Conservation (phyloP, 2,797 vertebrate species). For the Nothura maculosa region DNA sequence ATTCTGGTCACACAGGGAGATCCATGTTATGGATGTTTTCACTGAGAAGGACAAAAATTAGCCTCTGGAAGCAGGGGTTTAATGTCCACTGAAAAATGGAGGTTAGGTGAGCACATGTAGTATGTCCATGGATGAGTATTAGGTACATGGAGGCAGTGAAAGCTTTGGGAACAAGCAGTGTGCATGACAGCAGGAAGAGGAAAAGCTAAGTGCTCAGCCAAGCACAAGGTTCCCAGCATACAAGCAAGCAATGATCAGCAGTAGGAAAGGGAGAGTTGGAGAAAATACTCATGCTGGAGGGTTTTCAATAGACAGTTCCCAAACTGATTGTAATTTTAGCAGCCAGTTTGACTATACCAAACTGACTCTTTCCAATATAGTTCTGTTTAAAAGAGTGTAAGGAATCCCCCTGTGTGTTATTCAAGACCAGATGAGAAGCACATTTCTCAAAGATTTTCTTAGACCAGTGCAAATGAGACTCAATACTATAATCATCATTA, state of each 20-base stretch:
- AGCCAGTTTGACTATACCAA: conserved; percentile 34
- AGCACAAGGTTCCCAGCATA: background rate
- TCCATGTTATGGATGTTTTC: background rate
- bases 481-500: background rate
- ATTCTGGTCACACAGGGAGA: background rate
- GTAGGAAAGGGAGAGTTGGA: background rate
- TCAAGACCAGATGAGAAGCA: conserved; percentile 11
- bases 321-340: conserved; percentile 54
- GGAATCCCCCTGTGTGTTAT: background rate
- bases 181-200: background rate
- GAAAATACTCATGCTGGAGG: background rate
- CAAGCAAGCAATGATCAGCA: background rate
- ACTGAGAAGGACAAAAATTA: background rate
- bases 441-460: background rate
- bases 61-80: background rate
- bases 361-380: conserved; percentile 10
- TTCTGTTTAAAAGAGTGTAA: background rate
- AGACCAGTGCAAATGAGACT: background rate
- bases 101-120: background rate
- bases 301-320: conserved; percentile 31
- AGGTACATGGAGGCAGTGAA: background rate
- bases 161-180: background rate
- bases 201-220: background rate
- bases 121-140: background rate
- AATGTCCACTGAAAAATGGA: background rate